These are phyloP conservation scores for Hoplostethus atlanticus DNA, from an alignment of 2,797 vertebrate species.

Conservation along the genomic window DNA sequence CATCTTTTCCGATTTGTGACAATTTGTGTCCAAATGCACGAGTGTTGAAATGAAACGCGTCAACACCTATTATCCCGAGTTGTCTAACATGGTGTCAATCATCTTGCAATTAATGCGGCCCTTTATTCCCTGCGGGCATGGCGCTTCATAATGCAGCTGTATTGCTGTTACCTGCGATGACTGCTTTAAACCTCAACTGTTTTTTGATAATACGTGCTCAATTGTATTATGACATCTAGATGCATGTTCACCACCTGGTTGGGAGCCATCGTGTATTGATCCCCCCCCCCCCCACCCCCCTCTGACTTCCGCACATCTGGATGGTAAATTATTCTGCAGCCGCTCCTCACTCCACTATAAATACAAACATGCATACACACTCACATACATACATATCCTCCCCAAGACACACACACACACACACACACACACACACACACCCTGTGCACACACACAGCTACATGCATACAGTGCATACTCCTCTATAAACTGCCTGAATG, in stretches of 20 bases:
- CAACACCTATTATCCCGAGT: conserved; percentile 15
- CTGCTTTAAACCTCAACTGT: too few relatives aligned
- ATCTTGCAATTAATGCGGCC: background rate
- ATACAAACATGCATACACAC: conserved; percentile 39
- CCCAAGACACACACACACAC: conserved; percentile 5
- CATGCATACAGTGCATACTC: conserved; percentile 19
- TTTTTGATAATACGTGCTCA: too few relatives aligned
- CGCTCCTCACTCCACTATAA: conserved; percentile 33
- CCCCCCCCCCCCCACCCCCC: conserved; percentile 30
- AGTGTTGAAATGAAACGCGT: conserved; percentile 5
- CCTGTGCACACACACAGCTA: conserved; percentile 13
- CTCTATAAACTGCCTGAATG: conserved; percentile 33
- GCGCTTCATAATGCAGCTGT: too few relatives aligned
- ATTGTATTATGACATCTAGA: conserved; percentile 51
- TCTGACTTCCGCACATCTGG: conserved; percentile 65
- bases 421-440: conserved; percentile 4
- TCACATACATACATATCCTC: conserved; percentile 4
- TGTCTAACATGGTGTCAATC: background rate
- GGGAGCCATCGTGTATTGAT: conserved; percentile 58
- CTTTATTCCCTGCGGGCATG: background rate
- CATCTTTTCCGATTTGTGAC: conserved; percentile 11
- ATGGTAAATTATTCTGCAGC: conserved; percentile 68
- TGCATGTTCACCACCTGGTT: conserved; percentile 62
- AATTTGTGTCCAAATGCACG: background rate
- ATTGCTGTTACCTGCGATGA: too few relatives aligned